These are phyloP conservation scores for Nycticebus coucang DNA, from an alignment of 2,113 vertebrate species.

Conservation along the genomic window DNA sequence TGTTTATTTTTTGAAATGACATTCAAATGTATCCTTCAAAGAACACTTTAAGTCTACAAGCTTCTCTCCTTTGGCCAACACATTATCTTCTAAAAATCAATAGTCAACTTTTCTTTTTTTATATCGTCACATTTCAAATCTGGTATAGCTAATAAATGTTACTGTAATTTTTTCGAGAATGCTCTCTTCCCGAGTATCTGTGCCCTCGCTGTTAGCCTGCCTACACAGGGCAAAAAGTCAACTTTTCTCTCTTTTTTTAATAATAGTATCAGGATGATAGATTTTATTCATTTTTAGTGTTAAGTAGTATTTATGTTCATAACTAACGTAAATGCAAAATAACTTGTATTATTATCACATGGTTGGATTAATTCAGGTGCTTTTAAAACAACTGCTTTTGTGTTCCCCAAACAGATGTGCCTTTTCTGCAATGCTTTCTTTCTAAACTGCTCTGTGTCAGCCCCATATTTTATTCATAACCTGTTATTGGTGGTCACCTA, in stretches of 20 bases:
- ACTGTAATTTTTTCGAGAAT: conserved; percentile 28
- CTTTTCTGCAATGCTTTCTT: neutral
- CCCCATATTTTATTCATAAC: neutral
- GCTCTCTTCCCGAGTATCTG: neutral
- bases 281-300: neutral
- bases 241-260: neutral
- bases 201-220: neutral
- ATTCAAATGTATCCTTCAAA: conserved; percentile 61
- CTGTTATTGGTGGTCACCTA: neutral
- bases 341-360: neutral
- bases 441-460: neutral
- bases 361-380: neutral
- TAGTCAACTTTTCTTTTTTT: conserved; percentile 38
- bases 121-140: conserved; percentile 44
- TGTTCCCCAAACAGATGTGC: neutral
- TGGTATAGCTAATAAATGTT: conserved; percentile 9
- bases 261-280: neutral
- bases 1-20: conserved; percentile 71
- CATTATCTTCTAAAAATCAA: conserved; percentile 65
- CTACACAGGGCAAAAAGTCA: neutral
- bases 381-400: neutral
- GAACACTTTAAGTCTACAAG: conserved; percentile 26
- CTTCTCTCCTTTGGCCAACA: conserved; percentile 53
- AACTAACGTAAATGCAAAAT: neutral
- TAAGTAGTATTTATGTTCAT: neutral